A percentile compares a stretch with the other conserved stretches of the same genome.
Conservation (phyloP, 2,797 vertebrate genomes). For the Pangasius larnaudii region DNA sequence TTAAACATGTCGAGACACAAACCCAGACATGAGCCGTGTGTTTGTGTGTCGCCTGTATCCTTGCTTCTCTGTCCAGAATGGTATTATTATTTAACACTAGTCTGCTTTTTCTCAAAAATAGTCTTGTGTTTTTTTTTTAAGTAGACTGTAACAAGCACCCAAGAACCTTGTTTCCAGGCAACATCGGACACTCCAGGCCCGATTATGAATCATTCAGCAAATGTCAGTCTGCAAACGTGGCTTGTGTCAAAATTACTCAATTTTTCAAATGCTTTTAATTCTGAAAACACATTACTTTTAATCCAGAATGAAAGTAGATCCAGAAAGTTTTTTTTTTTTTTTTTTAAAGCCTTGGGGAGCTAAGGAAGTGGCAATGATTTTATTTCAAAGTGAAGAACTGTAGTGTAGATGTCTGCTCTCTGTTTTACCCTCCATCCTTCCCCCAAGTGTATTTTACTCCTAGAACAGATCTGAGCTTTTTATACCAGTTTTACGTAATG, state of each 20-base stretch:
- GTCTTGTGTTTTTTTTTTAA: conserved; percentile 6
- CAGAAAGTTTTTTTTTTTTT: background rate
- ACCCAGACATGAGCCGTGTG: background rate
- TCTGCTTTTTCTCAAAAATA: conserved; percentile 9
- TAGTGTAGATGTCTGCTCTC: background rate
- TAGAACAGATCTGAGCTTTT: background rate
- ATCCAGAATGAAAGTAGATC: background rate
- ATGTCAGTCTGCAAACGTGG: background rate
- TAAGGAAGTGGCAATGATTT: background rate
- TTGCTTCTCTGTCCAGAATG: background rate
- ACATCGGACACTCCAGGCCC: conserved; percentile 17
- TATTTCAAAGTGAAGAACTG: background rate
- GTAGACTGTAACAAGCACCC: background rate
- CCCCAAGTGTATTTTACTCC: background rate
- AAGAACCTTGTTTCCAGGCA: conserved; percentile 36
- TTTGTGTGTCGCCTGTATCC: background rate
- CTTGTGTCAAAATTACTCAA: background rate
- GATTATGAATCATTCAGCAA: conserved; percentile 19
- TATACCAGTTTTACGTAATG: background rate
- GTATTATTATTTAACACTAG: background rate
- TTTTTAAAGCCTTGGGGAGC: background rate
- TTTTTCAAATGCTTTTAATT: background rate
- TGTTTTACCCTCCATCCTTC: background rate
- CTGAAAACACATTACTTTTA: too few species aligned
- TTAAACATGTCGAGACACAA: background rate